Evolutionary conservation across 2,888 invertebrate species (phyloP).

Genomic region (Tyria jacobaeae): DNA sequence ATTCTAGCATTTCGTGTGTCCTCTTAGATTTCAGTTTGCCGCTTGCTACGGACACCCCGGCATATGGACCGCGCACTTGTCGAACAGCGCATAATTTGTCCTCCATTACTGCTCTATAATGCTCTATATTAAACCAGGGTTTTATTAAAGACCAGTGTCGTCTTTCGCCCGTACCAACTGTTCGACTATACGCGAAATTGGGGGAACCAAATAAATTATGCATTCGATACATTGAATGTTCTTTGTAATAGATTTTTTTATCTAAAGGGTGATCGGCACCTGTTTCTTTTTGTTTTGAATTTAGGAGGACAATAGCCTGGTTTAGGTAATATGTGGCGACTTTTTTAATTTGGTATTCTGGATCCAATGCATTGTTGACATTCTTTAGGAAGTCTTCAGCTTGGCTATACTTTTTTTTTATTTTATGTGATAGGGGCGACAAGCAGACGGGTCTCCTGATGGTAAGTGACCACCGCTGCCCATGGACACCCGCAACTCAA

Average conservation of each 20-base stretch:
- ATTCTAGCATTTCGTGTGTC: constrained; percentile 53
- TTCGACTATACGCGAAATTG: constrained; percentile 54
- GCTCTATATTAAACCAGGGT: constrained; percentile 77
- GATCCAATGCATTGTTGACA: no score
- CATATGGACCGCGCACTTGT: constrained; percentile 84
- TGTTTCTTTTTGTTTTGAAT: constrained; percentile 62
- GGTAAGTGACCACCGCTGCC: no score
- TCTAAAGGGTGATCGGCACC: constrained; percentile 66
- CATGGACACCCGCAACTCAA: no score
- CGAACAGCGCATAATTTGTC: constrained; percentile 81
- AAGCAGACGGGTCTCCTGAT: no score
- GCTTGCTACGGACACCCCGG: constrained; percentile 79
- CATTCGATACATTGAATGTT: constrained; percentile 82
- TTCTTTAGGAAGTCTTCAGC: no score
- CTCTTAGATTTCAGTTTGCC: constrained; percentile 34
- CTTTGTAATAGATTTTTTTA: constrained; percentile 75
- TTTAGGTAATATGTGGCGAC: constrained; percentile 5
- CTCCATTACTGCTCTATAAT: constrained; percentile 76
- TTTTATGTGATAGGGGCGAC: no score
- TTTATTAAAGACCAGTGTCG: constrained; percentile 80
- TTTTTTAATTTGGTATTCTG: neutral
- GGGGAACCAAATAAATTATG: constrained; percentile 77
- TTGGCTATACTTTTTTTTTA: no score
- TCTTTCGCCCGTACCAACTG: constrained; percentile 81
- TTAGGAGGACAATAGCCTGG: constrained; percentile 7